Percentiles rank a stretch among this genome's conserved stretches.
Conservation (phyloP, 2,888 invertebrate species). For the Gastracanthus pulcherrimus region DNA sequence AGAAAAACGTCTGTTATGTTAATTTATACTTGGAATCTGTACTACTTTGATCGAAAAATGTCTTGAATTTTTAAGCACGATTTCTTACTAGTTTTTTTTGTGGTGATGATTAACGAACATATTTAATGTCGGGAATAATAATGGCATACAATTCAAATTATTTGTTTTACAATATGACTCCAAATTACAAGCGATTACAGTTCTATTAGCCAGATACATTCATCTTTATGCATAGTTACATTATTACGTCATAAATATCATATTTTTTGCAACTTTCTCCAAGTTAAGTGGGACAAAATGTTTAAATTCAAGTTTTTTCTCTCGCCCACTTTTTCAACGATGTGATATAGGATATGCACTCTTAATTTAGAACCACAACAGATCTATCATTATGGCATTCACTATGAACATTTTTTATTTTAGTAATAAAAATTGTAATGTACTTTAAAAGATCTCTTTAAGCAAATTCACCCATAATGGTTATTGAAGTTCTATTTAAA, state of each 20-base stretch:
- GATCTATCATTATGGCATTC: neutral
- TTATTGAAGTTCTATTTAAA: no score
- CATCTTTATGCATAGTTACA: neutral
- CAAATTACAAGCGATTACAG: neutral
- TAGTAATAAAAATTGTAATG: no score
- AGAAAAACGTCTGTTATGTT: neutral
- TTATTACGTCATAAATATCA: slow-evolving; percentile 11
- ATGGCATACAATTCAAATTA: neutral
- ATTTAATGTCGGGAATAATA: neutral
- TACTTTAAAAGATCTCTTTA: no score
- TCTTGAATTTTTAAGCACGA: neutral
- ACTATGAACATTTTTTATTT: no score
- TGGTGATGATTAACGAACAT: neutral
- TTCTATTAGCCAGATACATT: neutral
- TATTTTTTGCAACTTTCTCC: slow-evolving; percentile 37
- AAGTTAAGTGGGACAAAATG: slow-evolving; percentile 16
- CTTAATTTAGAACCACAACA: neutral
- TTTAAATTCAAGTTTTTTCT: neutral
- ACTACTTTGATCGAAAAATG: neutral
- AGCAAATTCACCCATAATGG: no score
- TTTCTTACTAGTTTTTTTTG: neutral
- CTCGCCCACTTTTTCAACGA: neutral
- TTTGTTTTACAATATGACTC: neutral
- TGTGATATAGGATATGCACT: neutral
- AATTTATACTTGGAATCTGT: neutral